Conservation (phyloP, 2,113 vertebrate genomes). For the Hyaena hyaena region DNA sequence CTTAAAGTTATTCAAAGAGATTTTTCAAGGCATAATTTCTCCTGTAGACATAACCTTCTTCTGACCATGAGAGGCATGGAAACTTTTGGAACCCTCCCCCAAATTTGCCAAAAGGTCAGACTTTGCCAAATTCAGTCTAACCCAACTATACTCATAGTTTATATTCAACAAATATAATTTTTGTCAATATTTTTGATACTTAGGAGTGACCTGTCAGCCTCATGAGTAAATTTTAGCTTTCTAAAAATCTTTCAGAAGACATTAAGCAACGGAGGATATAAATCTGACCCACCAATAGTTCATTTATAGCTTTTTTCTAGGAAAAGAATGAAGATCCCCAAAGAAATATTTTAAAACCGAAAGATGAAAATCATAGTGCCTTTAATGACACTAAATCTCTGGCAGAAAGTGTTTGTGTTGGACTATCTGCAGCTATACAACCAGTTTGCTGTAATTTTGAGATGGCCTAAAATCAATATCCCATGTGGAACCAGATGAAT, state of each 20-base stretch:
- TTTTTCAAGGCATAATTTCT: background rate
- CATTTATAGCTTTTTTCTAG: background rate
- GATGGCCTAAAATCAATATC: background rate
- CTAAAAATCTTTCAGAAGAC: background rate
- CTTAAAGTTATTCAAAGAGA: conserved; percentile 52
- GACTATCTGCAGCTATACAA: background rate
- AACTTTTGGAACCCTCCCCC: background rate
- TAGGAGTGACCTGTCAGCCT: background rate
- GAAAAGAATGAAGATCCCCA: background rate
- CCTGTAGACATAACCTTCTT: background rate
- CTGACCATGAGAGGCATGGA: background rate
- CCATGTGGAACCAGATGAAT: background rate
- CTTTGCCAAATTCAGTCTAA: background rate
- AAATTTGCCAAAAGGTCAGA: background rate
- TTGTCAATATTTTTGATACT: background rate
- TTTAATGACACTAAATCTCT: background rate
- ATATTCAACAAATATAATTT: background rate
- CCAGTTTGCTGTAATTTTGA: background rate
- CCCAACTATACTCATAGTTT: background rate
- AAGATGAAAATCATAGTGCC: background rate
- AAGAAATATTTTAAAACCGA: conserved; percentile 22
- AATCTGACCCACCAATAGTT: background rate
- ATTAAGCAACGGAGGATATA: background rate
- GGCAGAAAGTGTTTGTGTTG: background rate
- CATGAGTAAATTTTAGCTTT: background rate